Base-by-base conservation (phyloP, 1,140 invertebrate species). In the Caenorhabditis tropicalis region DNA sequence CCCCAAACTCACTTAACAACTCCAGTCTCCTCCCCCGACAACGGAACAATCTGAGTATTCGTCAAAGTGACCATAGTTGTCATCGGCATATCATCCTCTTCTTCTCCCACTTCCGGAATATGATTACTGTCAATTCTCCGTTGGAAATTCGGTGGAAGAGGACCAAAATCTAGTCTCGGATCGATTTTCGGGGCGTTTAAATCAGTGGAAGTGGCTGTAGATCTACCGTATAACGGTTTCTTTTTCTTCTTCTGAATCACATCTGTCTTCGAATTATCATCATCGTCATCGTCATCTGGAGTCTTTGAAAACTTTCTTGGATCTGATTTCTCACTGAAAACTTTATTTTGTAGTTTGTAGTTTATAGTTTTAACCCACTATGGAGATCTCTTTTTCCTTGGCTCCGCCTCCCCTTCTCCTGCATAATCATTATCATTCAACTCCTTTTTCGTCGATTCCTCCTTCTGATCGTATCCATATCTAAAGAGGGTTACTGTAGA, bases 41-140 rank as follows among this genome's bases (percentile, higher is more conserved):
- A 36, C 48, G 19, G 79, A 15, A 81, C 48, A 31, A 81, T 81
- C 31, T 81, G 79, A 21, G 79, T 81, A 27, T 81, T 81, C 10
- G 79, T 81, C 21, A 81, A 31, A 10, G 79, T 81, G 12, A 81
- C 79, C 48, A 81, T 81, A 2, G 79, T 81, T 2, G 79, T 81
- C 48, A 58, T 36, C 39, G 79, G 46, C 21, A 58, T 19, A 51
- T 81, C 51, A 53, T 81, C 79, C 29, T 53, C 46, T 31, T 81
- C 24, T 12, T 51, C 46, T 3, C 12, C 15, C 24, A 53, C 24
- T 9, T 51, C 79, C 3, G 65, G 65, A 7, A 74, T 74, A n/a
- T 46, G 65, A 74, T 74, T 74, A 46, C 65, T 74, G 24, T 81
- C 79, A 15, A 53, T 81, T 53, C 29, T 51, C 24, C 51, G 27